Conservation (phyloP, 2,797 vertebrate genomes). For the Cyprinodon diabolis region DNA sequence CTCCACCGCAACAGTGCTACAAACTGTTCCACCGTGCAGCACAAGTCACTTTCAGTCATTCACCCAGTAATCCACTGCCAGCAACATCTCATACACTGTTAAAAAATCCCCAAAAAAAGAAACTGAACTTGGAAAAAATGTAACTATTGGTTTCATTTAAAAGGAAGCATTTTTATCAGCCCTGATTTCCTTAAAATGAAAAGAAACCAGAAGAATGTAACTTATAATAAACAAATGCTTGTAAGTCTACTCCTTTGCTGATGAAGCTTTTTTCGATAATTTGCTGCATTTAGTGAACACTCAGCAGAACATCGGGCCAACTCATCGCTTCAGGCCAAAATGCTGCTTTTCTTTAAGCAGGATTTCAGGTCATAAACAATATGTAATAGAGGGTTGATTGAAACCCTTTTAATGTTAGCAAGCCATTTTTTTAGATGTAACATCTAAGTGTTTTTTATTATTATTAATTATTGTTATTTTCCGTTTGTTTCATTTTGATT, state of each 20-base stretch:
- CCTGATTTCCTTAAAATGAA: slow-evolving; percentile 1
- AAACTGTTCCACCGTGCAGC: too few relatives aligned
- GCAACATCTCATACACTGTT: not conserved
- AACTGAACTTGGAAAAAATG: not conserved
- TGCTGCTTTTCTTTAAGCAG: not conserved
- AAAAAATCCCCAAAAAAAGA: not conserved
- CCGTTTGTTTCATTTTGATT: not conserved
- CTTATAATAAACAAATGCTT: slow-evolving; percentile 10
- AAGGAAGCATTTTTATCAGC: not conserved
- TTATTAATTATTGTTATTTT: not conserved
- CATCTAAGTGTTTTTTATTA: not conserved
- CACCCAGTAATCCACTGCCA: not conserved
- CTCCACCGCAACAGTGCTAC: too few relatives aligned
- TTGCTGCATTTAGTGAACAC: slow-evolving; percentile 14
- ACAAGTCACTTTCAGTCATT: too few relatives aligned
- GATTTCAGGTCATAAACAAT: not conserved
- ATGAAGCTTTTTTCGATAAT: slow-evolving; percentile 18
- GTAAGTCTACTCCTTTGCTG: slow-evolving; percentile 3
- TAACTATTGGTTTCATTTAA: not conserved
- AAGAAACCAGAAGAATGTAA: not conserved
- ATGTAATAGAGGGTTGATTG: not conserved
- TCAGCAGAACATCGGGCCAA: slow-evolving; percentile 17
- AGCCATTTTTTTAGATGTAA: not conserved
- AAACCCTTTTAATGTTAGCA: not conserved
- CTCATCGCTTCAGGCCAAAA: slow-evolving; percentile 10